Evolutionary conservation across 2,888 invertebrate species (phyloP), one percentile per base, ranked within the genome.

Genomic region (Emmelina monodactyla): DNA sequence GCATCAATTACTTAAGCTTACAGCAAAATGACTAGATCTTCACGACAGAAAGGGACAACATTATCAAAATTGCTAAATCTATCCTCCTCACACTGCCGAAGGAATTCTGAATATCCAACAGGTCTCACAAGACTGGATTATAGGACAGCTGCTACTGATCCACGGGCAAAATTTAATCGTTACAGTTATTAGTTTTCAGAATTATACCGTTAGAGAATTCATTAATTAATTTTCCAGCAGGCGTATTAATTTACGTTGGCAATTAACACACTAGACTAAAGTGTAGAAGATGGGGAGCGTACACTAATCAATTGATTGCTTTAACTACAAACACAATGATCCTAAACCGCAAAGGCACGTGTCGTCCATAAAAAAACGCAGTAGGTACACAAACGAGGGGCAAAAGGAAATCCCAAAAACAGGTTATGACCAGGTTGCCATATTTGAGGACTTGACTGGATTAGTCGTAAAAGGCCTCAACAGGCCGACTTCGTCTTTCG

Each of bases 391-490:
- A 30, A 28, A 58, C 55, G 59, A 60, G 66, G 69, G 66, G 62
- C 66, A 58, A 65, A 29, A 72, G 76, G 71, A 67, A 73, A 71
- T 73, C 76, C 78, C 76, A 67, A 78, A 79, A 78, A 78, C 78
- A 73, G 76, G 78, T 78, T 79, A 71, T 66, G 66, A 70, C 69
- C 70, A 58, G 64, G 69, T 72, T 75, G 66, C 78, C 78, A 73
- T 71, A 70, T 75, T 75, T 70, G 76, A 63, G 62, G 55, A 57
- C 57, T 59, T 61, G 66, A 69, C 71, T 72, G 78, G 73, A 75
- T 76, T 75, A 75, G 72, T 72, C 75, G 72, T 76, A 79, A 76
- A 78, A 66, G 78, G 78, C 66, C 70, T 65, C 73, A 76, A 73
- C 78, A 62, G 62, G 69, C 65, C 65, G 56, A 58, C 62, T 55